phyloP scores from a whole-genome alignment of 2,888 invertebrate genomes.

The Tenthredo notha region DNA sequence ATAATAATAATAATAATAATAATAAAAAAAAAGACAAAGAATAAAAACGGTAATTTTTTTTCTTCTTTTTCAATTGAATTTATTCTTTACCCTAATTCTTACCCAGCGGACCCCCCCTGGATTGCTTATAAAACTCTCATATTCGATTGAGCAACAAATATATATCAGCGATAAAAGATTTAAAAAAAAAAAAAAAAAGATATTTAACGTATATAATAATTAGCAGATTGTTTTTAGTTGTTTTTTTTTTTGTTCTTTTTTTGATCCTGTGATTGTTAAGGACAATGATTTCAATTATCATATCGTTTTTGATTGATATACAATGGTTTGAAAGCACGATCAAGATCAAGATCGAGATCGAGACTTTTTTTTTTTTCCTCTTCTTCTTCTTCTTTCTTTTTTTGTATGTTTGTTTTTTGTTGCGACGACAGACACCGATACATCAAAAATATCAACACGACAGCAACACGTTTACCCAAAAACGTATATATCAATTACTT shows the following conservation, averaged over 20 bases:
- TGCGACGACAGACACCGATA: constrained; percentile 64
- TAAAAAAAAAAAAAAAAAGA: not conserved
- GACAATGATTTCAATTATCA: not conserved
- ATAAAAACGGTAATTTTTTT: not conserved
- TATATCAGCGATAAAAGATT: not conserved
- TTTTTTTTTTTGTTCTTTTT: not conserved
- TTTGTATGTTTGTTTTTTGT: constrained; percentile 21
- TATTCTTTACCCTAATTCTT: constrained; percentile 4
- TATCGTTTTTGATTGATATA: constrained; percentile 28
- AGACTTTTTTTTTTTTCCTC: not conserved
- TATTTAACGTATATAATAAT: constrained; percentile 5
- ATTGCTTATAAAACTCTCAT: constrained; percentile 47
- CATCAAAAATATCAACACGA: constrained; percentile 71
- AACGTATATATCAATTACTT: constrained; percentile 65
- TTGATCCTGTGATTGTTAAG: constrained; percentile 35
- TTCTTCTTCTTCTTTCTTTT: too few species aligned
- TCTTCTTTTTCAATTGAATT: not conserved
- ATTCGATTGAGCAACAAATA: constrained; percentile 50
- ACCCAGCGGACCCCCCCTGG: constrained; percentile 36
- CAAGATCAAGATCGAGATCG: constrained; percentile 15
- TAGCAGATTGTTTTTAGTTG: not conserved
- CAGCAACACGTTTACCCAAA: constrained; percentile 69
- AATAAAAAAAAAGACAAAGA: not conserved
- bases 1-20: not conserved
- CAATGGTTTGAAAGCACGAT: constrained; percentile 51